Evolutionary conservation across 2,797 vertebrate species (phyloP).

Genomic region (Poliocrania exsul): DNA sequence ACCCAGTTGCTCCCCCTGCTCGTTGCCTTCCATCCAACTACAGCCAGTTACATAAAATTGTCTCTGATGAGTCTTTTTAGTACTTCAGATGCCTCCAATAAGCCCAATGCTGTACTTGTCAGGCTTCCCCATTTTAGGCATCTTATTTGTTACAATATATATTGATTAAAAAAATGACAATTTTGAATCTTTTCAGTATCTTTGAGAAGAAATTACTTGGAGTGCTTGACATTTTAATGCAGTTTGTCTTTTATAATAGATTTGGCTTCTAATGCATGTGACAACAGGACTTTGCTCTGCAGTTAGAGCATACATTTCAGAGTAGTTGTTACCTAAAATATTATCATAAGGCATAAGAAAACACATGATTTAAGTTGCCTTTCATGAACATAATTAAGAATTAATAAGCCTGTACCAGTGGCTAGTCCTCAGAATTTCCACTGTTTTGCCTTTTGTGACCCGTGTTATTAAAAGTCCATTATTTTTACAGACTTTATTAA

Average conservation of each 20-base stretch:
- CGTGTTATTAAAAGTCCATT: conserved; percentile 88
- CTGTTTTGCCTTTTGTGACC: conserved; percentile 89
- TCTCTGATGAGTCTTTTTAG: neutral
- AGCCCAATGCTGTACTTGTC: neutral
- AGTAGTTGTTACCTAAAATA: conserved; percentile 85
- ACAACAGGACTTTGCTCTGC: conserved; percentile 76
- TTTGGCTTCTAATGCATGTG: conserved; percentile 79
- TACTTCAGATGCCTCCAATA: neutral
- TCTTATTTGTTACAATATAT: conserved; percentile 28
- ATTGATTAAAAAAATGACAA: conserved; percentile 30
- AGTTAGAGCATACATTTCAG: conserved; percentile 80
- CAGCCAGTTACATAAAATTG: neutral
- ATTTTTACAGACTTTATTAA: conserved; percentile 99
- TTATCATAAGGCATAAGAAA: conserved; percentile 84
- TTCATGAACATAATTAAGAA: conserved; percentile 89
- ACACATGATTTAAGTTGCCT: conserved; percentile 85
- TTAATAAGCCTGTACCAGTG: conserved; percentile 85
- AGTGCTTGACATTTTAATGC: conserved; percentile 77
- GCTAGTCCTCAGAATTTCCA: conserved; percentile 85
- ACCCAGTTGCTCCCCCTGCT: neutral
- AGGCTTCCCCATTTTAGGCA: neutral
- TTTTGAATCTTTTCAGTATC: conserved; percentile 72
- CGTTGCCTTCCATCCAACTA: neutral
- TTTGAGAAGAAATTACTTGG: conserved; percentile 71
- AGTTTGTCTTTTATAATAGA: conserved; percentile 79